Evolutionary conservation across 23 tunicate species (phyloP).

Genomic region (Oikopleura dioica): DNA sequence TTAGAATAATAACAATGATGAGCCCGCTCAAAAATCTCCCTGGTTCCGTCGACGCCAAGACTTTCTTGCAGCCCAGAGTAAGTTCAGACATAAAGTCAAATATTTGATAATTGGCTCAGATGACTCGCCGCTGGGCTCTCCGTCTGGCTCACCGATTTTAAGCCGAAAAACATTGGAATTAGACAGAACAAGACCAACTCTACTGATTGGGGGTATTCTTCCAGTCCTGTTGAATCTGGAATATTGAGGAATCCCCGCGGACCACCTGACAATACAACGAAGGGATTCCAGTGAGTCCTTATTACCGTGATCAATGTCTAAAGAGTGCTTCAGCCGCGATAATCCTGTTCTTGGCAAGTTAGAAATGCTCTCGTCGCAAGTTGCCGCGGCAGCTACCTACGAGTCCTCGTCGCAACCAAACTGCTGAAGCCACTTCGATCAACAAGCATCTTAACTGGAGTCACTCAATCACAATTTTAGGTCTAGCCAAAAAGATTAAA

Average conservation of each 20-base stretch:
- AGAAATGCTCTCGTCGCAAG: constrained; percentile 11
- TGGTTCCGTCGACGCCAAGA: not conserved
- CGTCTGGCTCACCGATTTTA: not conserved
- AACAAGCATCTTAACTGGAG: no score
- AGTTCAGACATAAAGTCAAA: not conserved
- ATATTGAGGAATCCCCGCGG: not conserved
- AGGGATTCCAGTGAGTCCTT: not conserved
- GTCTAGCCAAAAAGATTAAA: no score
- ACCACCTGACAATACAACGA: constrained; percentile 5
- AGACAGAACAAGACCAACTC: no score
- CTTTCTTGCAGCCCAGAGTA: not conserved
- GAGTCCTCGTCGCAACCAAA: no score
- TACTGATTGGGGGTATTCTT: not conserved
- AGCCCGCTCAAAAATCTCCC: not conserved
- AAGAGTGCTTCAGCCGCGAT: no score
- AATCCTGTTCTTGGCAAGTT: not conserved
- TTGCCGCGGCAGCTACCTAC: not conserved
- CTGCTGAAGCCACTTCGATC: no score
- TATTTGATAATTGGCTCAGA: no score
- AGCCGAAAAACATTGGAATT: not conserved
- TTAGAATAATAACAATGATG: not conserved
- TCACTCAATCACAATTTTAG: no score
- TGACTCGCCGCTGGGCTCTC: not conserved
- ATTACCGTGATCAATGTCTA: no score
- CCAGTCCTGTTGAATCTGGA: not conserved